Conservation (phyloP, 2,113 vertebrate species). For the Proteles cristata region DNA sequence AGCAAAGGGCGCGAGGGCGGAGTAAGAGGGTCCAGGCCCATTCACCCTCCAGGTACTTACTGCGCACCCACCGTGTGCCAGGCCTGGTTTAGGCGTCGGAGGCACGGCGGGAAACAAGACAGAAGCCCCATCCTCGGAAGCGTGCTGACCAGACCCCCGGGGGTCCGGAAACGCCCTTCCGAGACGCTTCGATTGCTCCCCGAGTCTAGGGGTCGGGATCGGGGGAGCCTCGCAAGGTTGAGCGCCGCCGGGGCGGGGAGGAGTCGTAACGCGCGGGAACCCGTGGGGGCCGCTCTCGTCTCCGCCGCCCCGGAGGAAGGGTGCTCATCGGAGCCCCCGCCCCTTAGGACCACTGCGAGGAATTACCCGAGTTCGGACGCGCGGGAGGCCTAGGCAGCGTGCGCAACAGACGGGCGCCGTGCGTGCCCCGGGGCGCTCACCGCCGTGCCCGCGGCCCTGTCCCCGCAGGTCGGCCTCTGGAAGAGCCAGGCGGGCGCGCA, state of each 20-base stretch:
- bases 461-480: conserved; percentile 92
- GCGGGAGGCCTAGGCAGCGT: background rate
- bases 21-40: background rate
- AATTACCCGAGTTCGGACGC: background rate
- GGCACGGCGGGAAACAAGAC: background rate
- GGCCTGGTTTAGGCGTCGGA: background rate
- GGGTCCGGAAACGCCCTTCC: rapidly evolving
- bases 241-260: background rate
- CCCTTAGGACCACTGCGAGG: rapidly evolving
- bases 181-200: no score
- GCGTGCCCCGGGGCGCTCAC: background rate
- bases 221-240: background rate
- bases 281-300: background rate
- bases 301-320: background rate
- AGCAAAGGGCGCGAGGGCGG: background rate
- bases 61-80: background rate
- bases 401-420: background rate
- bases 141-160: background rate
- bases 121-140: no score
- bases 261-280: background rate
- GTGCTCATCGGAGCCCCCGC: background rate
- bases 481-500: conserved; percentile 90
- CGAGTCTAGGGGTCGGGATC: no score
- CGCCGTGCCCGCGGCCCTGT: background rate
- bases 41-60: background rate